Base-by-base conservation (phyloP, 2,888 invertebrate species). In the Dasysyrphus tricinctus region DNA sequence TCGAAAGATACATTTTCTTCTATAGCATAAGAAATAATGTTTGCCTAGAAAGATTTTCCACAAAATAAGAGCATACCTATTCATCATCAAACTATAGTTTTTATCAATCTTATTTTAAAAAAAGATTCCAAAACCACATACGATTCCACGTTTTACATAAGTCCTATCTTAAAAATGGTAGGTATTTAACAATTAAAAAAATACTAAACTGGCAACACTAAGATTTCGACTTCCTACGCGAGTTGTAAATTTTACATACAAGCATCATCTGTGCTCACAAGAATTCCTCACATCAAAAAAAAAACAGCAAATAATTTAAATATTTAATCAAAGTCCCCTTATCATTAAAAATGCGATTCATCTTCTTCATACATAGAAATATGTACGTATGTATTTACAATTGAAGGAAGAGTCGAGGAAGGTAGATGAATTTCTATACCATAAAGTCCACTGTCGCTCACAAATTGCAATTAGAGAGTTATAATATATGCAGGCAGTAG, bases 261-360 rank as follows among this genome's bases (percentile, higher is more conserved):
- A 65, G n/a, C 34, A 34, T 65, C 47, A 49, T 67, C 47, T 32
- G 37, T 44, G 29, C 32, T 39, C 69, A 54, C 29, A 37, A 44
- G 16, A 29, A 65, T 47, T 32, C 14, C 19, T 69, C 61, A 51
- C 49, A 57, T 73, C 65, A 51, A 73, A 57, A 29, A 69, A 54
- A 14, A 32, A 47, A 6, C 39, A 59, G 37, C 59, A 54, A 80
- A 74, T 73, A 67, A 77, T 85, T 85, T 85, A 67, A 80, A 80
- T 85, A 80, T 85, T 85, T 80, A 70, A 80, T 85, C 85, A 74
- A 78, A 79, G 42, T 57, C 85, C 79, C 70, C 72, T 85, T 78
- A 78, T 85, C 76, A 80, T 80, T 80, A 80, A 54, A 69, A 69
- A 69, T 69, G 39, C 39, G 37, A 37, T 54, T 69, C 51, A 54